Evolutionary conservation across 2,888 invertebrate species (phyloP).

Genomic region (Caenorhabditis sp.): DNA sequence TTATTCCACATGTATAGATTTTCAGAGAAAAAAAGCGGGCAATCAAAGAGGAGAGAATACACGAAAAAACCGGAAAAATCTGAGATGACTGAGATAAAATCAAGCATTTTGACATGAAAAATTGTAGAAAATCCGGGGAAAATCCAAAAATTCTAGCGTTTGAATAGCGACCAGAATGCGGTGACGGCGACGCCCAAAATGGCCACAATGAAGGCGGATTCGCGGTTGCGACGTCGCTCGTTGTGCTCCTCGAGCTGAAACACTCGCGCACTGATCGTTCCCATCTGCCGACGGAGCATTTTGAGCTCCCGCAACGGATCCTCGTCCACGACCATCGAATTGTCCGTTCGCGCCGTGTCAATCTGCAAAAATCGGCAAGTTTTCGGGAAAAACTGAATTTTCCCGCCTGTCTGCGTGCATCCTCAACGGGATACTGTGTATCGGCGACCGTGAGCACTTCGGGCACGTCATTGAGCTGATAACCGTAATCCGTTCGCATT

Average conservation of each 20-base stretch:
- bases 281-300: constrained; percentile 44
- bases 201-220: constrained; percentile 26
- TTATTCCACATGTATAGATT: no score
- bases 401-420: constrained; percentile 17
- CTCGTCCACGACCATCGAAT: constrained; percentile 54
- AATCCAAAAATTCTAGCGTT: constrained; percentile 6
- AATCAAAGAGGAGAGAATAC: background rate
- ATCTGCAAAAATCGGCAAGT: constrained; percentile 6
- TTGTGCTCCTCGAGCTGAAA: constrained; percentile 48
- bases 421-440: constrained; percentile 49
- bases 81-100: background rate
- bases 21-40: background rate
- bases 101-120: background rate
- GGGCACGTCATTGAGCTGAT: constrained; percentile 44
- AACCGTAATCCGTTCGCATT: constrained; percentile 30
- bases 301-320: constrained; percentile 57
- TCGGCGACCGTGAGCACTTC: constrained; percentile 49
- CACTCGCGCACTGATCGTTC: constrained; percentile 34
- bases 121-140: background rate
- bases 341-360: constrained; percentile 54
- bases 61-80: background rate
- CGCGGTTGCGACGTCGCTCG: constrained; percentile 36
- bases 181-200: constrained; percentile 46
- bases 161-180: constrained; percentile 36
- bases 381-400: background rate